phyloP scores from a whole-genome alignment of 2,888 invertebrate genomes.

The Amphimallon solstitiale region DNA sequence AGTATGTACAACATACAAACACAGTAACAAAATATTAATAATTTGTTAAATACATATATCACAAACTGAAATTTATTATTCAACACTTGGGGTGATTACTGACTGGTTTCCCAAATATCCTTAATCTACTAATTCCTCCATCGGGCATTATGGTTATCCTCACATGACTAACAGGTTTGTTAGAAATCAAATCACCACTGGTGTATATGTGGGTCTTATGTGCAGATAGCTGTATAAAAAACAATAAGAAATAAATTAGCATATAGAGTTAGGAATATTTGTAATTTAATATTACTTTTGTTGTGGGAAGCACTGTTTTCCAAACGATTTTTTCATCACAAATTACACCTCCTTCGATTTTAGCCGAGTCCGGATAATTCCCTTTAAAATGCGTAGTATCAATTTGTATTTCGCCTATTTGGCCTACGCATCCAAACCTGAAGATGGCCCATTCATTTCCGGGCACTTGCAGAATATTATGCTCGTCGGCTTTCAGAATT shows the following conservation, averaged over 20 bases:
- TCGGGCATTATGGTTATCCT: constrained; percentile 71
- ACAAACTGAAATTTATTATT: neutral
- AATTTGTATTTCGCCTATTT: constrained; percentile 65
- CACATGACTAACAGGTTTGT: constrained; percentile 65
- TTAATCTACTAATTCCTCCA: constrained; percentile 71
- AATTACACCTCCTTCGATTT: constrained; percentile 66
- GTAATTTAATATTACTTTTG: constrained; percentile 63
- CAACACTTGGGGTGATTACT: constrained; percentile 9
- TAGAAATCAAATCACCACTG: constrained; percentile 57
- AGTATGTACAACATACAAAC: neutral
- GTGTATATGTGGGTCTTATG: constrained; percentile 65
- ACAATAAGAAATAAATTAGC: constrained; percentile 16
- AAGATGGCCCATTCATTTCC: constrained; percentile 74
- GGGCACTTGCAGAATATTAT: constrained; percentile 68
- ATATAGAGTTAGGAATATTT: neutral
- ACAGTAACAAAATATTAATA: constrained; percentile 6
- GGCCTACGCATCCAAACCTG: constrained; percentile 67
- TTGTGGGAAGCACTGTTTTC: constrained; percentile 65
- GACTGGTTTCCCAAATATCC: constrained; percentile 58
- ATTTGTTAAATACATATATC: neutral
- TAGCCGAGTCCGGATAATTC: constrained; percentile 71
- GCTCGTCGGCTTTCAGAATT: constrained; percentile 65
- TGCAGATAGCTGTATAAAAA: constrained; percentile 65
- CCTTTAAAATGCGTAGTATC: constrained; percentile 74
- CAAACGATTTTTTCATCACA: constrained; percentile 55